These are phyloP conservation scores for Bubo bubo DNA, from an alignment of 2,113 vertebrate genomes.

Conservation along the genomic window DNA sequence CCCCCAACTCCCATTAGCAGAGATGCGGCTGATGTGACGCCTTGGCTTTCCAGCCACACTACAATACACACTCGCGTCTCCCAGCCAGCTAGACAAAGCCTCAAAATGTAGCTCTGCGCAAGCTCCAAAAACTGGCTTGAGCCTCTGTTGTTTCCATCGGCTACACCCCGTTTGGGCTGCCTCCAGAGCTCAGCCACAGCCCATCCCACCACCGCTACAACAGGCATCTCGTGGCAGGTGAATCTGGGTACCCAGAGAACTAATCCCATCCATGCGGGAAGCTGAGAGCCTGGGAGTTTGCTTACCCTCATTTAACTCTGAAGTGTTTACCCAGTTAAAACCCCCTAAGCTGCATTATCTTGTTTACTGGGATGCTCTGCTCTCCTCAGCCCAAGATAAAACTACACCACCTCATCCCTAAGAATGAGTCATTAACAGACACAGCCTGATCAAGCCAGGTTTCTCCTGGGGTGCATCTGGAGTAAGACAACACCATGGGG, in stretches of 20 bases:
- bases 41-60: neutral
- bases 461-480: neutral
- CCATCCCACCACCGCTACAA: neutral
- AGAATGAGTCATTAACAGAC: neutral
- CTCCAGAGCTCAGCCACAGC: neutral
- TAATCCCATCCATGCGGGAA: conserved; percentile 10
- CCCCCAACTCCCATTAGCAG: neutral
- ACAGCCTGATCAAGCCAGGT: neutral
- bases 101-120: neutral
- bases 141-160: neutral
- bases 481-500: neutral
- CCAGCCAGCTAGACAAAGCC: neutral
- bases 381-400: conserved; percentile 48
- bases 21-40: neutral
- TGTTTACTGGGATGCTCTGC: conserved; percentile 35
- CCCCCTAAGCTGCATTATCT: conserved; percentile 62
- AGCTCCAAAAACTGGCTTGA: neutral
- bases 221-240: neutral
- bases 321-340: conserved; percentile 60
- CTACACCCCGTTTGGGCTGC: neutral
- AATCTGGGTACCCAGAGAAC: neutral
- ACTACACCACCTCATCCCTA: neutral
- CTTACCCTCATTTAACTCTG: conserved; percentile 52
- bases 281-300: conserved; percentile 1
- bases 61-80: neutral